Conservation (phyloP, 2,797 vertebrate species). For the Pampus argenteus region DNA sequence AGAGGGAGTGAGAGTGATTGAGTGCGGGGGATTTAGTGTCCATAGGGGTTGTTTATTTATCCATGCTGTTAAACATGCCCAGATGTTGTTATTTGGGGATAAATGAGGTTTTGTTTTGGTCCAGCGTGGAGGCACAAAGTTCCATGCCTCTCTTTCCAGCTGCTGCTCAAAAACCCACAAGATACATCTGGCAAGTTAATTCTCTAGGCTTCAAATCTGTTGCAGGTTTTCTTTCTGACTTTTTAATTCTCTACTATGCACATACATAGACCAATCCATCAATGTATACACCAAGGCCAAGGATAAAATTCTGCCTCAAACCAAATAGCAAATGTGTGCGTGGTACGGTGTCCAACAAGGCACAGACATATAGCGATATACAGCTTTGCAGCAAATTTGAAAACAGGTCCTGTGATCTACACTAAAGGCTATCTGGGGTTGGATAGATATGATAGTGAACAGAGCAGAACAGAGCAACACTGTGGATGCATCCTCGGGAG, state of each 20-base stretch:
- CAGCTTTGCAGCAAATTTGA: slow-evolving; percentile 62
- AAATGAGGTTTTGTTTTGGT: slow-evolving; percentile 77
- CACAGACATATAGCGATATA: slow-evolving; percentile 58
- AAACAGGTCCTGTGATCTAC: slow-evolving; percentile 74
- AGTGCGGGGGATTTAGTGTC: slow-evolving; percentile 69
- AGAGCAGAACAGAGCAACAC: slow-evolving; percentile 71
- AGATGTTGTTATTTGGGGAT: slow-evolving; percentile 83
- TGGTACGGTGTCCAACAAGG: slow-evolving; percentile 58
- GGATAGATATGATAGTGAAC: slow-evolving; percentile 73
- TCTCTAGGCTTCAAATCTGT: slow-evolving; percentile 42
- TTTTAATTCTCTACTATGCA: slow-evolving; percentile 48
- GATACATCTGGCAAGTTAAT: slow-evolving; percentile 59
- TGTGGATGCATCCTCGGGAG: slow-evolving; percentile 63
- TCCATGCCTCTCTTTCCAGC: slow-evolving; percentile 62
- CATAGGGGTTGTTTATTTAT: slow-evolving; percentile 81
- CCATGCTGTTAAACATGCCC: slow-evolving; percentile 76
- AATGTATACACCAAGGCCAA: slow-evolving; percentile 19
- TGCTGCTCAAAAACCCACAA: slow-evolving; percentile 72
- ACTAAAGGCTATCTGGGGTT: slow-evolving; percentile 74
- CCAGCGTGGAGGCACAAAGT: slow-evolving; percentile 66
- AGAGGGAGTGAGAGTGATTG: slow-evolving; percentile 67
- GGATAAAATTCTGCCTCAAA: slow-evolving; percentile 26
- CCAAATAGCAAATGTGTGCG: slow-evolving; percentile 45
- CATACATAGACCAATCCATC: slow-evolving; percentile 39
- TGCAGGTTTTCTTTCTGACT: slow-evolving; percentile 45